Evolutionary conservation across 2,888 invertebrate genomes (phyloP), one percentile per base, ranked within the genome.

Genomic region (Sepiola atlantica): DNA sequence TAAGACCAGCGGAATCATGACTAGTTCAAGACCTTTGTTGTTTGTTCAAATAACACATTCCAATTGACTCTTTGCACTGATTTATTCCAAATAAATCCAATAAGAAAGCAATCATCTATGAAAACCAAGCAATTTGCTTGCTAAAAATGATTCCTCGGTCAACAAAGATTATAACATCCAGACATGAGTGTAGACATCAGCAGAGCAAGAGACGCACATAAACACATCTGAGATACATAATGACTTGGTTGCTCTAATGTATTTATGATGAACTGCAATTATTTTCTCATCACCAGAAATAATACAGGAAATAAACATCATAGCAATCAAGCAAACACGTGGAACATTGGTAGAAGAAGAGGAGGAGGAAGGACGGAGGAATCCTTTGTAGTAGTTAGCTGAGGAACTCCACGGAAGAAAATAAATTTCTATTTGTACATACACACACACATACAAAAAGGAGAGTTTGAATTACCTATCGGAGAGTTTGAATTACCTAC

Each of bases 291-390:
- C 92, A 55, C 92, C 28, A 45, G n/a, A n/a, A 55, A 20, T 54
- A 45, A 92, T 92, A 92, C 92, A 92, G 92, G 92, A 92, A 54
- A 55, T 54, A 92, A 92, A 92, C 92, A 92, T 35, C 14, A 18
- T 35, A 92, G 55, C 55, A 54, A 92, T 54, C 45, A 92, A 55
- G 28, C 54, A 92, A 92, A 35, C 55, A 55, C 28, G 28, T 92
- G 92, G 55, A 35, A 45, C 35, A 20, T 14, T 77, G 77, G 77
- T 77, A n/a, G n/a, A 32, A 77, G 16, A 77, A n/a, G n/a, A n/a
- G n/a, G n/a, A 45, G 45, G 45, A 45, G 45, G 45, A 45, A 45
- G 8, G 45, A 45, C 45, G 8, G 45, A 4, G n/a, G n/a, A 77
- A 77, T 77, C n/a, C n/a, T 77, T 32, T n/a, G 77, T n/a, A 77